phyloP scores from a whole-genome alignment of 2,797 vertebrate species.

The Characodon lateralis region DNA sequence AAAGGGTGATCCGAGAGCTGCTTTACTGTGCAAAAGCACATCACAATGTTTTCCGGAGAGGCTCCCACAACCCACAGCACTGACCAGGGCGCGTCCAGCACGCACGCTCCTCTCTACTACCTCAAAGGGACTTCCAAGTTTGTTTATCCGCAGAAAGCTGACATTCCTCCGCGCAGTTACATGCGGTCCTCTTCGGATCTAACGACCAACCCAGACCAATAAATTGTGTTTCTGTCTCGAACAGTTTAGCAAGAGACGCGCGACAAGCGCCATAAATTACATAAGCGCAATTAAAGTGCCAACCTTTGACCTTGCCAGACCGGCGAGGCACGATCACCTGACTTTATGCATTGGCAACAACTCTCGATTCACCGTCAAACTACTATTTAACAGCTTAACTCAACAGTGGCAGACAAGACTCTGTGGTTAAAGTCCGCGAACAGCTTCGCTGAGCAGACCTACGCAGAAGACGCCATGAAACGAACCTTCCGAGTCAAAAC shows the following conservation, averaged over 20 bases:
- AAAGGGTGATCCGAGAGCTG: slow-evolving; percentile 41
- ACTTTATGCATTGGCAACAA: slow-evolving; percentile 46
- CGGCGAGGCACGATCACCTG: slow-evolving; percentile 80
- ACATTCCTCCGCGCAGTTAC: slow-evolving; percentile 44
- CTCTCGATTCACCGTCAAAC: not conserved
- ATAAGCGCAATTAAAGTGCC: slow-evolving; percentile 86
- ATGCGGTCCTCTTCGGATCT: slow-evolving; percentile 22
- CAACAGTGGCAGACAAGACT: slow-evolving; percentile 22
- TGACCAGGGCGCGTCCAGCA: slow-evolving; percentile 44
- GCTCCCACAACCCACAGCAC: slow-evolving; percentile 10
- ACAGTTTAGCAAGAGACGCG: slow-evolving; percentile 75
- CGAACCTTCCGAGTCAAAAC: slow-evolving; percentile 45
- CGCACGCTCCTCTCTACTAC: slow-evolving; percentile 19
- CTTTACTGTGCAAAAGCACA: slow-evolving; percentile 47
- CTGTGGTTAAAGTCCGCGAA: slow-evolving; percentile 63
- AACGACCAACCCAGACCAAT: slow-evolving; percentile 68
- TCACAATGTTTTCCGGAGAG: slow-evolving; percentile 42
- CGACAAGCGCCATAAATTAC: slow-evolving; percentile 84
- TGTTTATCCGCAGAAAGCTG: slow-evolving; percentile 38
- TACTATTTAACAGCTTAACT: slow-evolving; percentile 10
- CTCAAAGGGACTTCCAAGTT: slow-evolving; percentile 54
- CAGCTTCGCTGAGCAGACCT: slow-evolving; percentile 41
- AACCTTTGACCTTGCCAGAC: slow-evolving; percentile 85
- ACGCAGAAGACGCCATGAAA: slow-evolving; percentile 67
- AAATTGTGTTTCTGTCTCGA: slow-evolving; percentile 73